These are phyloP conservation scores for Dolichoris vasculosae DNA, from an alignment of 1,140 invertebrate species.

Conservation along the genomic window DNA sequence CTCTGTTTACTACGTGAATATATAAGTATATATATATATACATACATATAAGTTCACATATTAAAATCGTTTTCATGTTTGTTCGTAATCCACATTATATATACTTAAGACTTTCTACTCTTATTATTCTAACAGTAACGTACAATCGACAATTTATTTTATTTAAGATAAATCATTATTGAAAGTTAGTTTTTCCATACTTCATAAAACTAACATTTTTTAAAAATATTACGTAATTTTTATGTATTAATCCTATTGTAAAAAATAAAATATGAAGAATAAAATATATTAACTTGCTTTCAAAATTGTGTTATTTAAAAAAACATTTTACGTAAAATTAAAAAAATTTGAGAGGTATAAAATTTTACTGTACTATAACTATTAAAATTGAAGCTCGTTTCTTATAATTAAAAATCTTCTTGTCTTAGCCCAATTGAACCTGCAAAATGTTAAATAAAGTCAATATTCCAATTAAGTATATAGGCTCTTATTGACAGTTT, in stretches of 20 bases:
- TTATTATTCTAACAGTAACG: not conserved
- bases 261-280: too few species aligned
- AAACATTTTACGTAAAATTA: too few species aligned
- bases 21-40: not conserved
- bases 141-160: not conserved
- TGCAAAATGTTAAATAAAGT: not conserved
- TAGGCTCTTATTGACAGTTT: not conserved
- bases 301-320: too few species aligned
- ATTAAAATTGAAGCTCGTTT: too few species aligned
- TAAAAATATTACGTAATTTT: too few species aligned
- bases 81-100: not conserved
- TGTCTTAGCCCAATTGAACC: not conserved
- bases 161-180: conserved; percentile 16
- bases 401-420: not conserved
- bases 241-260: too few species aligned
- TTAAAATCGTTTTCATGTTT: not conserved
- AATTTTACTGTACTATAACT: too few species aligned
- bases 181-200: not conserved
- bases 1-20: not conserved
- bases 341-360: too few species aligned
- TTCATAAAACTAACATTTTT: not conserved
- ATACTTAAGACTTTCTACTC: conserved; percentile 15
- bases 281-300: too few species aligned
- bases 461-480: not conserved
- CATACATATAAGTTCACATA: not conserved